Conservation (phyloP, 2,113 vertebrate species). For the Petromus typicus region DNA sequence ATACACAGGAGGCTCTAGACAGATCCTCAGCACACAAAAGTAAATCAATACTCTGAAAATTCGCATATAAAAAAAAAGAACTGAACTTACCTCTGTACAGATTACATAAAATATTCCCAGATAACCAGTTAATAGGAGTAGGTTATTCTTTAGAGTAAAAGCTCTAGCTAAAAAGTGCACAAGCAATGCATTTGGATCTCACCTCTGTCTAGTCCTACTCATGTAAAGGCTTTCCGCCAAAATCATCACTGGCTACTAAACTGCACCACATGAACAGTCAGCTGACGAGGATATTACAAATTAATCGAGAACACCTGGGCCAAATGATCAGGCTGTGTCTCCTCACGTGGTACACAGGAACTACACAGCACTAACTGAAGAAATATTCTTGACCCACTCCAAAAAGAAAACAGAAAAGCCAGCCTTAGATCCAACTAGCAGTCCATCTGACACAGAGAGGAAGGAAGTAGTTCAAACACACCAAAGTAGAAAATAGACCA, state of each 20-base stretch:
- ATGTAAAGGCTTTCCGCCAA: not conserved
- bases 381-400: not conserved
- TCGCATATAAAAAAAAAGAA: conserved; percentile 39
- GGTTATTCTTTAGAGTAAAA: conserved; percentile 13
- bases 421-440: not conserved
- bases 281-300: not conserved
- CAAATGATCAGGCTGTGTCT: not conserved
- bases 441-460: not conserved
- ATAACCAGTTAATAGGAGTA: not conserved
- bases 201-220: not conserved
- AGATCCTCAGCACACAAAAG: not conserved
- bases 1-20: not conserved
- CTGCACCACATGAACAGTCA: not conserved
- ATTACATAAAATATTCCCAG: not conserved
- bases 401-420: not conserved
- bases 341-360: not conserved
- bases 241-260: not conserved
- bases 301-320: not conserved
- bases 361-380: not conserved
- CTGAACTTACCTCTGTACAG: not conserved
- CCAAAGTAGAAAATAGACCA: not conserved
- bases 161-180: not conserved
- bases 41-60: conserved; percentile 22
- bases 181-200: not conserved
- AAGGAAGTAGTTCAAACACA: conserved; percentile 14